phyloP scores from a whole-genome alignment of 2,797 vertebrate species.

The Neostethus bicornis region DNA sequence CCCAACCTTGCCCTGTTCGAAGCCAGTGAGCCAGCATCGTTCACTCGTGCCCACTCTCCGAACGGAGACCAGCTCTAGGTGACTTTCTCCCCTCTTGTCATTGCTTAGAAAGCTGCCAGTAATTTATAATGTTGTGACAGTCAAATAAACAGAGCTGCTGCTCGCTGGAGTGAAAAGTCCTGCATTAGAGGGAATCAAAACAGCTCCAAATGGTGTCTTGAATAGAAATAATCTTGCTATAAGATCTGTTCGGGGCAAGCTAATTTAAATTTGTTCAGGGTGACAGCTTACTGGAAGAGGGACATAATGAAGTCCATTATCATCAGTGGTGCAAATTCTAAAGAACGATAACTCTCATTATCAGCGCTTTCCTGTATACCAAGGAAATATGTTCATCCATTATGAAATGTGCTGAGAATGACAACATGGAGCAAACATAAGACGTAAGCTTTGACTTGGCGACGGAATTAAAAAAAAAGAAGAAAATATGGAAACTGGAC shows the following conservation, averaged over 20 bases:
- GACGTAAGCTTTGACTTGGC: slow-evolving; percentile 51
- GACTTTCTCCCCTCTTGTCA: slow-evolving; percentile 61
- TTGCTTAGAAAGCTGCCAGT: slow-evolving; percentile 65
- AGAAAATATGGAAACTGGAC: slow-evolving; percentile 46
- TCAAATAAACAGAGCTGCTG: slow-evolving; percentile 74
- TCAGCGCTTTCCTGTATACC: slow-evolving; percentile 74
- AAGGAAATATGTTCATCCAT: slow-evolving; percentile 76
- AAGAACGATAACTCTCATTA: slow-evolving; percentile 81
- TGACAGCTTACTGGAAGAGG: slow-evolving; percentile 79
- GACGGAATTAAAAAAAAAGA: slow-evolving; percentile 13
- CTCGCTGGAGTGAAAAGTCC: slow-evolving; percentile 70
- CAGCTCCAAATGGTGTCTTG: slow-evolving; percentile 67
- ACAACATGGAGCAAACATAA: slow-evolving; percentile 73
- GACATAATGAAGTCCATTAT: slow-evolving; percentile 83
- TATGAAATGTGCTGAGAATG: slow-evolving; percentile 79
- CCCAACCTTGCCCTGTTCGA: slow-evolving; percentile 69
- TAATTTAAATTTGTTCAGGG: slow-evolving; percentile 82
- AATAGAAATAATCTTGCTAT: slow-evolving; percentile 74
- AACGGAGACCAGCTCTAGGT: slow-evolving; percentile 55
- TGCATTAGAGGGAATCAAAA: slow-evolving; percentile 75
- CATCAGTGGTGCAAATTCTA: slow-evolving; percentile 79
- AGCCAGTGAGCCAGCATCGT: slow-evolving; percentile 63
- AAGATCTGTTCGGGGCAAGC: slow-evolving; percentile 76
- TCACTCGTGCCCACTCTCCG: slow-evolving; percentile 39
- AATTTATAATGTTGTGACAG: slow-evolving; percentile 78